Evolutionary conservation across 2,113 vertebrate species (phyloP).

Genomic region (Rhagologus leucostigma): DNA sequence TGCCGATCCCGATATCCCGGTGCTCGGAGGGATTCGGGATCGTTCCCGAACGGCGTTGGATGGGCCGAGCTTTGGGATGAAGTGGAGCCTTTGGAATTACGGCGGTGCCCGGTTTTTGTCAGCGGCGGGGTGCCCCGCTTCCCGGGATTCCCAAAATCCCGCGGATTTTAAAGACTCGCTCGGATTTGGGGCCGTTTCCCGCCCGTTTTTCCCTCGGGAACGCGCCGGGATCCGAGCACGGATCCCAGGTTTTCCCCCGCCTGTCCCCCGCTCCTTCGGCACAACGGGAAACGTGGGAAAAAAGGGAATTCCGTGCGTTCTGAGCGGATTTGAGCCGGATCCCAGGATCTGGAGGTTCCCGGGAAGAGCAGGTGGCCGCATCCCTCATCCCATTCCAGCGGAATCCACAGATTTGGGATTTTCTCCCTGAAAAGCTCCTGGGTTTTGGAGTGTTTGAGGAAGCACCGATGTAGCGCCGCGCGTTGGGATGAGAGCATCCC

Average conservation of each 20-base stretch:
- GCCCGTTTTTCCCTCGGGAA: background rate
- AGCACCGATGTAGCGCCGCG: rapidly evolving
- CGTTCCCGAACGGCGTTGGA: background rate
- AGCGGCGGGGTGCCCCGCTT: background rate
- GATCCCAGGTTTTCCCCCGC: background rate
- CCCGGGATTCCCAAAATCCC: background rate
- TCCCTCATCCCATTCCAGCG: background rate
- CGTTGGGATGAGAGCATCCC: background rate
- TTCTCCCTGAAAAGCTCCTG: background rate
- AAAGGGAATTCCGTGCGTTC: rapidly evolving
- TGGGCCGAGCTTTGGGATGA: background rate
- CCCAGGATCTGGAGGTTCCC: rapidly evolving
- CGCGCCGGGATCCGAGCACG: background rate
- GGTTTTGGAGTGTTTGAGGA: background rate
- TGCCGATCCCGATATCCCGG: too few relatives aligned
- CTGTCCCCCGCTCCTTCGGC: background rate
- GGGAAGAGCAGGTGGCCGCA: background rate
- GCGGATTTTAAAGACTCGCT: background rate
- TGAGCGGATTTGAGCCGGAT: background rate
- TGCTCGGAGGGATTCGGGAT: background rate
- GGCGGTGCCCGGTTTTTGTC: background rate
- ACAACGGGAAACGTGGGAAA: background rate
- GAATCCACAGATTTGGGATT: background rate
- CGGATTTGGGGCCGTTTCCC: background rate
- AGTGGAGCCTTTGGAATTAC: background rate